Conservation (phyloP, 2,113 vertebrate species). For the Aleadryas rufinucha region DNA sequence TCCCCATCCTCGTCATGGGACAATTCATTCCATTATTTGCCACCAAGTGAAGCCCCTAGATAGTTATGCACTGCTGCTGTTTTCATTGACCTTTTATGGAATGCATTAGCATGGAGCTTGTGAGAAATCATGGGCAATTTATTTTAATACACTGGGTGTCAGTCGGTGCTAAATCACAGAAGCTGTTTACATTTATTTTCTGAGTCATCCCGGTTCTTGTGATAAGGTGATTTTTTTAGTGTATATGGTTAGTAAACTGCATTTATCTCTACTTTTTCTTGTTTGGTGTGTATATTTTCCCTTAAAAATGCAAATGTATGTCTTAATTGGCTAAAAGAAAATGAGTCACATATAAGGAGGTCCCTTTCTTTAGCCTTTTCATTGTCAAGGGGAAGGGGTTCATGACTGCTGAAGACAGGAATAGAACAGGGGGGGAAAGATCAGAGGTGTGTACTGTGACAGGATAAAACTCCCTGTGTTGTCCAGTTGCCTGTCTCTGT, state of each 20-base stretch:
- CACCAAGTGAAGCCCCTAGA: neutral
- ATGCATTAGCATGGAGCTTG: neutral
- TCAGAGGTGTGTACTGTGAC: neutral
- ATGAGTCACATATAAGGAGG: neutral
- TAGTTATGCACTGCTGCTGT: neutral
- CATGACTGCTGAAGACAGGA: neutral
- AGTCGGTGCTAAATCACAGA: neutral
- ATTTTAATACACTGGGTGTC: slow-evolving; percentile 16
- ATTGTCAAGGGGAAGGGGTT: neutral
- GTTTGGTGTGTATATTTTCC: neutral
- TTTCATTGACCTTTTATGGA: neutral
- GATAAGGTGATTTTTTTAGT: slow-evolving; percentile 11
- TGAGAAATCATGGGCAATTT: neutral
- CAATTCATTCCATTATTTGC: neutral
- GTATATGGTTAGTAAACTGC: neutral
- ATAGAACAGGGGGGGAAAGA: neutral
- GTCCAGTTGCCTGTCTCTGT: neutral
- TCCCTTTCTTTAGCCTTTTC: neutral
- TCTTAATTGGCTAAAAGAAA: neutral
- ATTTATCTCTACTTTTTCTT: neutral
- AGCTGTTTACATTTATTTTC: slow-evolving; percentile 9
- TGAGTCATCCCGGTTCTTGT: neutral
- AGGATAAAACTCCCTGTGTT: neutral
- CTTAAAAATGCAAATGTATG: neutral
- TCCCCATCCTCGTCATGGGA: neutral